Evolutionary conservation across 2,113 vertebrate genomes (phyloP).

Genomic region (Physeter macrocephalus): DNA sequence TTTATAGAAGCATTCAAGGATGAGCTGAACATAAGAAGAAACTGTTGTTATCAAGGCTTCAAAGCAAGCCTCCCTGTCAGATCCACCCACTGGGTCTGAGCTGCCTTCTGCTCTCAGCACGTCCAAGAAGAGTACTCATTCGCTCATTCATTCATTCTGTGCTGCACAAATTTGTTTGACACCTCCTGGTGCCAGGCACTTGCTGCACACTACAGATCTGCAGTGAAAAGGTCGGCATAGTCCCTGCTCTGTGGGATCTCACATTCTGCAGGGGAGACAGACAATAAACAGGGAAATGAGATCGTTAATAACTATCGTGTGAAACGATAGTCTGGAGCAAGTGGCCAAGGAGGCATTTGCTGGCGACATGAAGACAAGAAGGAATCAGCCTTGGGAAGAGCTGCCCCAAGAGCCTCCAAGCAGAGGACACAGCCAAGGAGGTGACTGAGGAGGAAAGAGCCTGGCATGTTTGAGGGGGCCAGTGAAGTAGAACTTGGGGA

Average conservation of each 20-base stretch:
- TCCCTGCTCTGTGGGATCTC: not conserved
- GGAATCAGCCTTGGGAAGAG: not conserved
- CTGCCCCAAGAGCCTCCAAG: not conserved
- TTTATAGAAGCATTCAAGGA: not conserved
- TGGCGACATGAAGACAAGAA: not conserved
- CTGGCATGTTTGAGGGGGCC: not conserved
- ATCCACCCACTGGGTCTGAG: not conserved
- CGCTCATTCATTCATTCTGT: not conserved
- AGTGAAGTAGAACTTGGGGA: not conserved
- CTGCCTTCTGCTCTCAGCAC: not conserved
- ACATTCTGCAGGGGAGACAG: not conserved
- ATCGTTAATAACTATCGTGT: not conserved
- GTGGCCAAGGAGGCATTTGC: not conserved
- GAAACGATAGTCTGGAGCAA: not conserved
- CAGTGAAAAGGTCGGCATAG: not conserved
- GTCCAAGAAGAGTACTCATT: not conserved
- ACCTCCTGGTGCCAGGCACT: not conserved
- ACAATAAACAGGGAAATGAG: not conserved
- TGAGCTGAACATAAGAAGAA: not conserved
- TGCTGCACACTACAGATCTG: too few relatives aligned
- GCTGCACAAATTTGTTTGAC: not conserved
- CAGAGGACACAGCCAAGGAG: not conserved
- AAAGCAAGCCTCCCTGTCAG: not conserved
- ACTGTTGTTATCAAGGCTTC: not conserved
- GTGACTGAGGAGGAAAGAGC: not conserved